These are phyloP conservation scores for Diprion similis DNA, from an alignment of 1,140 invertebrate genomes.

Conservation along the genomic window DNA sequence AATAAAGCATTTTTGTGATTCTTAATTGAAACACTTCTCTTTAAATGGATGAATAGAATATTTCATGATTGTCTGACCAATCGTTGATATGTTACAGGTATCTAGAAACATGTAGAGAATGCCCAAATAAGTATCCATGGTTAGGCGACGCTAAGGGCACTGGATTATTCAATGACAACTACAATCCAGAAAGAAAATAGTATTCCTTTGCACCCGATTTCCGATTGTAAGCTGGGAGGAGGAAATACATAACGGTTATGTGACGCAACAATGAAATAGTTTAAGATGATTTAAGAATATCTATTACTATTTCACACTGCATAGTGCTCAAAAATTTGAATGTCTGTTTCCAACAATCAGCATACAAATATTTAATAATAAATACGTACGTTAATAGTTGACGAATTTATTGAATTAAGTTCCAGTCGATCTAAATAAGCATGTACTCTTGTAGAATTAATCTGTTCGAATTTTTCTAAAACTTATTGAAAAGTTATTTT, in stretches of 20 bases:
- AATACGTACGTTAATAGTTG: background rate
- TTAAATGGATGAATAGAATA: conserved; percentile 16
- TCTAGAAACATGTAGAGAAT: conserved; percentile 86
- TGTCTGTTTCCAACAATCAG: background rate
- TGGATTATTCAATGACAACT: conserved; percentile 80
- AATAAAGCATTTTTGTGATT: conserved; percentile 12
- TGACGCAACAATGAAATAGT: background rate
- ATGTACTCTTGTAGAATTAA: too few species aligned
- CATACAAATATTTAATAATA: background rate
- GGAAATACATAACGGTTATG: conserved; percentile 7
- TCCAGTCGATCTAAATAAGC: background rate
- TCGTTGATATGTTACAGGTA: conserved; percentile 66
- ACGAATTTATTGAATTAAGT: background rate
- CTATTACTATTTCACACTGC: background rate
- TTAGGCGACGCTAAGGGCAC: conserved; percentile 84
- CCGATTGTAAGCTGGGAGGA: background rate
- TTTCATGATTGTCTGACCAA: conserved; percentile 16
- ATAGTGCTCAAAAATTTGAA: background rate
- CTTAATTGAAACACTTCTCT: conserved; percentile 12
- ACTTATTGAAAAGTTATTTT: too few species aligned
- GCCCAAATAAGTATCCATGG: conserved; percentile 88
- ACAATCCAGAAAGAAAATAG: conserved; percentile 73
- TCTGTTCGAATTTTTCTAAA: too few species aligned
- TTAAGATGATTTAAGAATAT: background rate
- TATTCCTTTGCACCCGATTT: conserved; percentile 21